A percentile compares a stretch with the other conserved stretches of the same genome.
Conservation (phyloP, 2,797 vertebrate genomes). For the Betta splendens region DNA sequence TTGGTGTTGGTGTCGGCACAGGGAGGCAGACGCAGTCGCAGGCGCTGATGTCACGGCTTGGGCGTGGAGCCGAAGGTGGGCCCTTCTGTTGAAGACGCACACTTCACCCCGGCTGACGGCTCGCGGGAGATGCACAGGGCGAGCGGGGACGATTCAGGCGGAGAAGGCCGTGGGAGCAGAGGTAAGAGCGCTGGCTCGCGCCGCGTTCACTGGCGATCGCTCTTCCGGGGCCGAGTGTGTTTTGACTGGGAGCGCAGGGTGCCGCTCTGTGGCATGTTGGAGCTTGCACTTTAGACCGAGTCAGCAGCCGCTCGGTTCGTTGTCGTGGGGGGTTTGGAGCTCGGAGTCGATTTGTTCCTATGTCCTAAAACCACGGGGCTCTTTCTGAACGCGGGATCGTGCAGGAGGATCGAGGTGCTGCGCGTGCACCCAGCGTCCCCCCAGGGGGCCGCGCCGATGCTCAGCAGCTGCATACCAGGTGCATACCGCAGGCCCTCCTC, state of each 20-base stretch:
- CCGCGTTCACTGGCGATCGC: too few species aligned
- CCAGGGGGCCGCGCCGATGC: slow-evolving; percentile 53
- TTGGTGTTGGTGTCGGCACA: slow-evolving; percentile 64
- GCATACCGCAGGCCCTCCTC: slow-evolving; percentile 38
- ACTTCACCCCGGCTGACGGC: slow-evolving; percentile 53
- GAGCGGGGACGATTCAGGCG: slow-evolving; percentile 62
- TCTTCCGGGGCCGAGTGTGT: slow-evolving; percentile 37
- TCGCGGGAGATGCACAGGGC: slow-evolving; percentile 54
- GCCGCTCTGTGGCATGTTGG: slow-evolving; percentile 57
- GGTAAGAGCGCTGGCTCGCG: slow-evolving; percentile 76
- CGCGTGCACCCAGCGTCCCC: slow-evolving; percentile 64
- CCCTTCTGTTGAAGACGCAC: slow-evolving; percentile 35
- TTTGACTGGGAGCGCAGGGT: slow-evolving; percentile 55
- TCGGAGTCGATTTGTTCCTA: slow-evolving; percentile 34
- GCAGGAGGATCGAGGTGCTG: slow-evolving; percentile 57
- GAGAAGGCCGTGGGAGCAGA: slow-evolving; percentile 46
- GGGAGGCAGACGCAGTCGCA: slow-evolving; percentile 51
- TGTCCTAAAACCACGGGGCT: slow-evolving; percentile 77
- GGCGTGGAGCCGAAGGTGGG: slow-evolving; percentile 77
- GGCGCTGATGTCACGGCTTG: slow-evolving; percentile 69
- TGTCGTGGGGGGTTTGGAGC: slow-evolving; percentile 26
- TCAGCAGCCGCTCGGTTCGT: slow-evolving; percentile 3
- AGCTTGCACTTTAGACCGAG: slow-evolving; percentile 52
- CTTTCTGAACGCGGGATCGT: slow-evolving; percentile 56
- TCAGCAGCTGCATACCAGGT: slow-evolving; percentile 65